Evolutionary conservation across 2,888 invertebrate species (phyloP), one percentile per base, ranked within the genome.

Genomic region (Neoascia interrupta): DNA sequence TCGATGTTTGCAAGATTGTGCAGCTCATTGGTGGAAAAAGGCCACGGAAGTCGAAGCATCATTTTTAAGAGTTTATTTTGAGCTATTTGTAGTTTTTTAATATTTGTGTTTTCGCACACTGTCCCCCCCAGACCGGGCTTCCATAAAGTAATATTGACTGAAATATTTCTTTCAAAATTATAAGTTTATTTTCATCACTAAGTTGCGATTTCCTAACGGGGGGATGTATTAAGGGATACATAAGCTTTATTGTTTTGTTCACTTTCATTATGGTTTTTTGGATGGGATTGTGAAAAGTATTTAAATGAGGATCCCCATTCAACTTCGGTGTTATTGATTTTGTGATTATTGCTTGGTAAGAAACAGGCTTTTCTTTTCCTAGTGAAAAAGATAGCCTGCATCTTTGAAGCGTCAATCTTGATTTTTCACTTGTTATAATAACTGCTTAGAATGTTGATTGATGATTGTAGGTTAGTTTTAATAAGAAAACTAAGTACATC

Each of bases 11-110:
- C n/a, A n/a, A n/a, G n/a, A n/a, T n/a, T n/a, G n/a, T n/a, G n/a
- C n/a, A n/a, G n/a, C n/a, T n/a, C n/a, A n/a, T n/a, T n/a, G n/a
- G n/a, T n/a, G n/a, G n/a, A n/a, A n/a, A 11, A 39, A 21, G 37
- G 36, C 28, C 16, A 37, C 11, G 23, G 54, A 10, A 54, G 18
- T 5, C 39, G 16, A n/a, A 54, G 23, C 3, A 54, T 54, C 54
- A 37, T 54, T 13, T 54, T 54, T 23, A 23, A 13, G n/a, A 39
- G 13, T 54, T 18, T 39, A 15, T 39, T 49, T 49, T 49, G 49
- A n/a, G n/a, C n/a, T 13, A 28, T 26, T 39, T 53, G 53, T 11
- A 53, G 36, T 8, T 18, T 53, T n/a, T 31, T 2, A 21, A 31
- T 8, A 36, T 51, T 16, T n/a, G 18, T 36, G 6, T 26, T 51